phyloP scores from a whole-genome alignment of 2,888 invertebrate genomes.

The Ophion ventricosus region DNA sequence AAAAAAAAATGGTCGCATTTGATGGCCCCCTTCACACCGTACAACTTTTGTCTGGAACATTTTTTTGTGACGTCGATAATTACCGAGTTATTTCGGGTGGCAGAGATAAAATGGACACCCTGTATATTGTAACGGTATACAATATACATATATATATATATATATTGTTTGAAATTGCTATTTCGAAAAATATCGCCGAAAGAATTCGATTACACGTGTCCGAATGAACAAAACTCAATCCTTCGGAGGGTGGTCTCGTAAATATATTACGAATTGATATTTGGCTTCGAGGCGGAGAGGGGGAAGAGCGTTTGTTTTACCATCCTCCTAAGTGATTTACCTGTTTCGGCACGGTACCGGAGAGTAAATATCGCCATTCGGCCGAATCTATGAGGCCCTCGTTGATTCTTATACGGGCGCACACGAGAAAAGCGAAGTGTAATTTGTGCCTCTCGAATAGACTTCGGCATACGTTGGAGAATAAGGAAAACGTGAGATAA shows the following conservation, averaged over 20 bases:
- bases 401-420: slow-evolving; percentile 88
- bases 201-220: neutral
- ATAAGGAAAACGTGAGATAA: slow-evolving; percentile 92
- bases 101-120: too few species aligned
- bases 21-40: too few species aligned
- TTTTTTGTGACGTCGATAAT: too few species aligned
- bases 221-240: neutral
- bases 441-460: slow-evolving; percentile 95
- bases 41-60: too few species aligned
- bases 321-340: slow-evolving; percentile 77
- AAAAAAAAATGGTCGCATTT: too few species aligned
- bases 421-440: slow-evolving; percentile 91
- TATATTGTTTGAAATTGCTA: too few species aligned
- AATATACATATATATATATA: too few species aligned
- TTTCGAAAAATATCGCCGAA: neutral
- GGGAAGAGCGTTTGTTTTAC: neutral
- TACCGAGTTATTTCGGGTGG: too few species aligned
- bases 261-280: slow-evolving; percentile 36
- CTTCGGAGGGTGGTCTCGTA: slow-evolving; percentile 27
- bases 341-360: slow-evolving; percentile 87
- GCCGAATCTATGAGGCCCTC: slow-evolving; percentile 85
- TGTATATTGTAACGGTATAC: too few species aligned
- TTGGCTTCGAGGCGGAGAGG: neutral
- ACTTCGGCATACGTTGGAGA: slow-evolving; percentile 94
- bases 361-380: slow-evolving; percentile 91